Conservation (phyloP, 1,140 invertebrate genomes). For the Drosophila sucinea region DNA sequence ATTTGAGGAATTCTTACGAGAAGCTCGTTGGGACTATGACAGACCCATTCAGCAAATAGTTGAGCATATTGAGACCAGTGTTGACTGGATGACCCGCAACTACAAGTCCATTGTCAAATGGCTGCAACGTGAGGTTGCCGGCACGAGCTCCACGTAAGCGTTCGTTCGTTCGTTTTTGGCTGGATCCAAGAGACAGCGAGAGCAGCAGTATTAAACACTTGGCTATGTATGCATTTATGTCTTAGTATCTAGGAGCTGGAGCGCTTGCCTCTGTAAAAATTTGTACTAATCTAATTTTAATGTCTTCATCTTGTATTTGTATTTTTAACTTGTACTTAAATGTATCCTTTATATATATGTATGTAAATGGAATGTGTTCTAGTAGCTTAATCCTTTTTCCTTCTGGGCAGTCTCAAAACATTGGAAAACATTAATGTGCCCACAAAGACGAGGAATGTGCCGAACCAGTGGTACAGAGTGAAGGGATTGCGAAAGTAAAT, state of each 20-base stretch:
- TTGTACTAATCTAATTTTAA: constrained; percentile 43
- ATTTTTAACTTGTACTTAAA: constrained; percentile 77
- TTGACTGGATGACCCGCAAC: constrained; percentile 91
- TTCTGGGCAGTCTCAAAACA: constrained; percentile 30
- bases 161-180: constrained; percentile 27
- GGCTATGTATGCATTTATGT: constrained; percentile 56
- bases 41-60: constrained; percentile 90
- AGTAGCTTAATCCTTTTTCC: constrained; percentile 43
- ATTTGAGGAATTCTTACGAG: constrained; percentile 87
- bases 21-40: constrained; percentile 86
- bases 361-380: constrained; percentile 36
- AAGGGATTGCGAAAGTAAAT: constrained; percentile 98
- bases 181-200: constrained; percentile 39
- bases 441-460: constrained; percentile 94
- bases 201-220: constrained; percentile 63
- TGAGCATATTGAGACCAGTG: constrained; percentile 90
- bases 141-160: constrained; percentile 10
- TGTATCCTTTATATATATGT: constrained; percentile 61
- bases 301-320: constrained; percentile 56
- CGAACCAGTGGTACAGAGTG: constrained; percentile 95
- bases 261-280: constrained; percentile 17
- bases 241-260: constrained; percentile 49
- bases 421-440: constrained; percentile 94
- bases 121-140: constrained; percentile 83
- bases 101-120: constrained; percentile 89